Evolutionary conservation across 2,797 vertebrate genomes (phyloP).

Genomic region (Dipus sagitta): DNA sequence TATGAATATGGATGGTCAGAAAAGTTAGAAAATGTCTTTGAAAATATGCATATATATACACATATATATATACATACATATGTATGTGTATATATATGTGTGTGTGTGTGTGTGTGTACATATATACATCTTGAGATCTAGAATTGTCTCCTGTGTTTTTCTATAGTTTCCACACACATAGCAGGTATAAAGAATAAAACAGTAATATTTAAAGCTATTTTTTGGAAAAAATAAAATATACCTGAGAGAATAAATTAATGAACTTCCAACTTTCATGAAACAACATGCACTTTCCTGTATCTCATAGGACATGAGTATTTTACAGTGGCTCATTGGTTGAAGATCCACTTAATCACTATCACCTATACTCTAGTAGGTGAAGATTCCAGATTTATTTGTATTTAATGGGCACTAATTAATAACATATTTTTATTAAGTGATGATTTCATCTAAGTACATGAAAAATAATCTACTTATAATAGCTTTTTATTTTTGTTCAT

Average conservation of each 20-base stretch:
- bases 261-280: not conserved
- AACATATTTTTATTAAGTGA: conserved; percentile 67
- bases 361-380: conserved; percentile 57
- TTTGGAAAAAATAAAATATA: not conserved
- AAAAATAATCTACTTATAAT: conserved; percentile 63
- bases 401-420: conserved; percentile 70
- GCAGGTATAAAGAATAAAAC: conserved; percentile 48
- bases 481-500: conserved; percentile 66
- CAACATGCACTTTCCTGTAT: not conserved
- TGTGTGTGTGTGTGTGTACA: too few species aligned
- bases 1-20: not conserved
- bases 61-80: too few species aligned
- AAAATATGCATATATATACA: too few species aligned
- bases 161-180: conserved; percentile 10
- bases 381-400: conserved; percentile 61
- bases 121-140: not conserved
- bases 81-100: too few species aligned
- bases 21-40: not conserved
- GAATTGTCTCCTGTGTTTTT: not conserved
- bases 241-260: conserved; percentile 36
- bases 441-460: conserved; percentile 64
- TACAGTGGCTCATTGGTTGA: conserved; percentile 25
- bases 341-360: conserved; percentile 43
- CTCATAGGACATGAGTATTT: conserved; percentile 37
- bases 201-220: conserved; percentile 54